Base-by-base conservation (phyloP, 2,113 vertebrate genomes). In the Silurus asotus region DNA sequence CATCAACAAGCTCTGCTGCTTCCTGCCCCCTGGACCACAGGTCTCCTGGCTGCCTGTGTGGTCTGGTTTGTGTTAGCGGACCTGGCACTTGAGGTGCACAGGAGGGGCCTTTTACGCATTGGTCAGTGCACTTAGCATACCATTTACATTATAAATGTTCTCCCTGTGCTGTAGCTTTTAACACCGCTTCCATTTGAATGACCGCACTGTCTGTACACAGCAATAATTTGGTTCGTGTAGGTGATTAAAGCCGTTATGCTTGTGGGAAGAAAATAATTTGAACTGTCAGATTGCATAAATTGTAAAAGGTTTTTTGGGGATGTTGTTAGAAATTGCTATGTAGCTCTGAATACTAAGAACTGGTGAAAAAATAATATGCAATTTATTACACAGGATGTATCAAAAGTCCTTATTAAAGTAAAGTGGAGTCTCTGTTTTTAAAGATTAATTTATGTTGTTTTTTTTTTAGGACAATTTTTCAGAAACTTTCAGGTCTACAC, bases 1-100 rank as follows among this genome's bases (percentile, higher is more conserved):
- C 94, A 95, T 81, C 93, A 97, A 84, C 95, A 95, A 86, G 95
- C 94, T 1, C 81, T 98, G 90, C 88, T 95, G 75, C 93, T 97
- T 65, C 94, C 95, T 53, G 82, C 93, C 55, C 93, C 95, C 0
- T 94, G 93, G 94, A 95, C 95, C 90, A 95, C 95, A 17, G 95
- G 94, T 7, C 64, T 92, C 6, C 94, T 97, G 94, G 92, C 92
- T 81, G 95, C 92, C 20, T 97, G 95, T 89, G 93, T 97, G 72
- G 90, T 94, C 77, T 98, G 96, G 97, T 95, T 96, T 11, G 92
- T 97, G 0, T 79, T 93, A 28, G 74, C 87, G 14, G 95, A 97
- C 19, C 59, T 96, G 85, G 78, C 96, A 74, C 90, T 96, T 81
- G 96, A 97, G 91, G 87, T 95, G 70, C 96, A 96, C 87, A 91